phyloP scores from a whole-genome alignment of 2,888 invertebrate species.

The Incurvaria masculella region DNA sequence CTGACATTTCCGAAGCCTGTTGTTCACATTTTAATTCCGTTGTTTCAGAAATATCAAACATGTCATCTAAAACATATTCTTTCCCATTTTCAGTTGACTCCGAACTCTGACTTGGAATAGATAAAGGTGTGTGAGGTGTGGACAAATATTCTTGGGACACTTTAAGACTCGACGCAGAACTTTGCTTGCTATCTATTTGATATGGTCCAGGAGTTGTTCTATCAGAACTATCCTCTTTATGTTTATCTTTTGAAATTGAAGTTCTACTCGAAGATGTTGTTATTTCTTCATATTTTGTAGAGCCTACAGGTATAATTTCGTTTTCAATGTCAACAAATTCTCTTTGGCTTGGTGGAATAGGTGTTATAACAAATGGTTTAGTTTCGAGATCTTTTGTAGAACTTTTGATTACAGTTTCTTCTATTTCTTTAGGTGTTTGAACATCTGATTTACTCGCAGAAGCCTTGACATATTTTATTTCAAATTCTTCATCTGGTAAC shows the following conservation, averaged over 20 bases:
- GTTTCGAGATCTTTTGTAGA: conserved; percentile 30
- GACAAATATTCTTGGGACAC: conserved; percentile 45
- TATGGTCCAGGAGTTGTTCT: conserved; percentile 37
- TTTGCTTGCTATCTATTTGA: conserved; percentile 51
- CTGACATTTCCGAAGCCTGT: conserved; percentile 43
- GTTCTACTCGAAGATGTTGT: conserved; percentile 50
- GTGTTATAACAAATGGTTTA: conserved; percentile 48
- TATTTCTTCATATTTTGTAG: conserved; percentile 48
- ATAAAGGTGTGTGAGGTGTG: conserved; percentile 60
- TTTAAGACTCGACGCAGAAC: conserved; percentile 58
- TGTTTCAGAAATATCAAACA: conserved; percentile 57
- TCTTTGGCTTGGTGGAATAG: conserved; percentile 47
- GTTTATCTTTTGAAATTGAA: conserved; percentile 39
- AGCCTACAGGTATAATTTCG: conserved; percentile 42
- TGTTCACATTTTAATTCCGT: conserved; percentile 54
- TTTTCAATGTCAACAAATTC: conserved; percentile 47
- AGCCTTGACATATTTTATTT: neutral
- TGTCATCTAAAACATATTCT: conserved; percentile 60
- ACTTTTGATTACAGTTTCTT: conserved; percentile 38
- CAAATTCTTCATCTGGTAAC: conserved; percentile 22
- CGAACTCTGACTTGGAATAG: conserved; percentile 62
- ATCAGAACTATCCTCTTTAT: conserved; percentile 38
- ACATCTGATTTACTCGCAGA: neutral
- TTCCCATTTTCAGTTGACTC: conserved; percentile 63
- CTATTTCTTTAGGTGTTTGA: conserved; percentile 20